Evolutionary conservation across 1,140 invertebrate species (phyloP).

Genomic region (Leptinotarsa texana): DNA sequence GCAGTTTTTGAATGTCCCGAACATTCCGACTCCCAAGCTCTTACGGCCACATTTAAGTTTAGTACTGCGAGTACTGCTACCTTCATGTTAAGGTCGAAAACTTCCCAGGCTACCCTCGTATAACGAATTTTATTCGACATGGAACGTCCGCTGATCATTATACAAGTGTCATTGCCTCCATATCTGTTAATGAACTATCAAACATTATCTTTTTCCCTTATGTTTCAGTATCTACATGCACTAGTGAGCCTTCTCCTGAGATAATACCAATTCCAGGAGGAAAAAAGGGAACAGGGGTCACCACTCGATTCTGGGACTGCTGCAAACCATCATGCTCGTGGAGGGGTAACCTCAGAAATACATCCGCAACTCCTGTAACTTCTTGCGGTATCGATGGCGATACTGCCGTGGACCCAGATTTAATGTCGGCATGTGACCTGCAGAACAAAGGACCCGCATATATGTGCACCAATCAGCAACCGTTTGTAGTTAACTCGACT

Average conservation of each 20-base stretch:
- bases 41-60: too few relatives aligned
- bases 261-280: constrained; percentile 8
- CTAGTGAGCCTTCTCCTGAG: background rate
- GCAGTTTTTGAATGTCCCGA: too few relatives aligned
- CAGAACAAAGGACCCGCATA: constrained; percentile 25
- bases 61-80: too few relatives aligned
- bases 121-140: too few relatives aligned
- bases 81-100: too few relatives aligned
- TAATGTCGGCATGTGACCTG: background rate
- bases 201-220: too few relatives aligned
- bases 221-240: background rate
- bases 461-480: constrained; percentile 33
- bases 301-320: constrained; percentile 37
- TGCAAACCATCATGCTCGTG: constrained; percentile 38
- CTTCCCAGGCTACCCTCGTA: too few relatives aligned
- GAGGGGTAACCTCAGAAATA: constrained; percentile 22
- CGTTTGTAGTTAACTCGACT: constrained; percentile 25
- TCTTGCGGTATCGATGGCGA: constrained; percentile 29
- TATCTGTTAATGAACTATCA: too few relatives aligned
- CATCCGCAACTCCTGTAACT: constrained; percentile 15
- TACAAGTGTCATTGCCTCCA: too few relatives aligned
- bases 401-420: constrained; percentile 17
- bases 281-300: constrained; percentile 14
- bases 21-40: too few relatives aligned
- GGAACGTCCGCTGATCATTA: too few relatives aligned